Percentiles rank a stretch among this genome's conserved stretches.
Evolutionary conservation across 2,888 invertebrate species (phyloP).

Genomic region (Incurvaria masculella): DNA sequence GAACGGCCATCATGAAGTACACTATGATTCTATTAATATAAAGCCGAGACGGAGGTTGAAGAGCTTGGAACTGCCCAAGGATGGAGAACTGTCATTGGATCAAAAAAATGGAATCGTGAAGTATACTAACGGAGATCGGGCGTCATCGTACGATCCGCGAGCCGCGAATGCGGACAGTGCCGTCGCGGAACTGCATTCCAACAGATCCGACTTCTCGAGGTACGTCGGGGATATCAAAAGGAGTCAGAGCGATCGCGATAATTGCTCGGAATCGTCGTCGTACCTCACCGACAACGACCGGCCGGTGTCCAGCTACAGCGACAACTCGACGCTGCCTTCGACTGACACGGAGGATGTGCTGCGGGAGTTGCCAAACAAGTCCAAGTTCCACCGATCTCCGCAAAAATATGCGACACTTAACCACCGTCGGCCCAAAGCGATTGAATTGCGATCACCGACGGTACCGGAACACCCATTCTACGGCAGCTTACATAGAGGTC

Average conservation of each 20-base stretch:
- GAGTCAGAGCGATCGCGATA: conserved; percentile 49
- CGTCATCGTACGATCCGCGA: conserved; percentile 37
- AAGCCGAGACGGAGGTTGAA: conserved; percentile 46
- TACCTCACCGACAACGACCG: conserved; percentile 50
- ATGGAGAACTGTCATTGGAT: conserved; percentile 28
- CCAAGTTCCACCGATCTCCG: conserved; percentile 48
- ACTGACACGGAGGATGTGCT: conserved; percentile 50
- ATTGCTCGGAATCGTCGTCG: conserved; percentile 51
- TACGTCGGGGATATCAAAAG: conserved; percentile 45
- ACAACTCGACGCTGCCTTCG: conserved; percentile 50
- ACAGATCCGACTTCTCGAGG: conserved; percentile 41
- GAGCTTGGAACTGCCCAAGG: conserved; percentile 38
- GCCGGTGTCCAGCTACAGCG: conserved; percentile 51
- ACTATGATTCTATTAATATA: conserved; percentile 51
- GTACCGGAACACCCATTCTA: conserved; percentile 36
- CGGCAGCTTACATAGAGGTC: conserved; percentile 41
- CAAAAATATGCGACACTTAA: conserved; percentile 51
- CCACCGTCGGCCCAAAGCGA: conserved; percentile 45
- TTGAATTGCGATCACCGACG: conserved; percentile 36
- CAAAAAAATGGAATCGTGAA: conserved; percentile 36
- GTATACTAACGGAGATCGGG: conserved; percentile 42
- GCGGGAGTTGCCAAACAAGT: conserved; percentile 46
- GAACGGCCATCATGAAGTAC: conserved; percentile 34
- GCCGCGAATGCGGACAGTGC: conserved; percentile 44
- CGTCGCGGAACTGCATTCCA: conserved; percentile 45